A percentile compares a stretch with the other conserved stretches of the same genome.
These are phyloP conservation scores for Oceanodroma tethys DNA, from an alignment of 2,113 vertebrate species.

Conservation along the genomic window DNA sequence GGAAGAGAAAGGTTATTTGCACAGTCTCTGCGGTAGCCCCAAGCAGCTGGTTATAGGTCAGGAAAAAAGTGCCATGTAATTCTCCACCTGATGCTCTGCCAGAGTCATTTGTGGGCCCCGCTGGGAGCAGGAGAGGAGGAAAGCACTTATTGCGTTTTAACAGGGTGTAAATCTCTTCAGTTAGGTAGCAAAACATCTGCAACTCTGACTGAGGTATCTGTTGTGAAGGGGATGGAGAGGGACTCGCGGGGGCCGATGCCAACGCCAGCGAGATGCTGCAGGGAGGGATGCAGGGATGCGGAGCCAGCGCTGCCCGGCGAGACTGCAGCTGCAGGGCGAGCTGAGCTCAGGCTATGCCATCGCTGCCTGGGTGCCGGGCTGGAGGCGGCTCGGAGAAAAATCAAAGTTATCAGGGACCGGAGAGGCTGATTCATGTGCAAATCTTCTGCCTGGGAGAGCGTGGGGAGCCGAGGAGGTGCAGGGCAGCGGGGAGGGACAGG, in stretches of 20 bases:
- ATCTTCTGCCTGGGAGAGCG: not conserved
- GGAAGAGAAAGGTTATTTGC: not conserved
- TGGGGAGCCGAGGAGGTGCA: not conserved
- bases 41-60: not conserved
- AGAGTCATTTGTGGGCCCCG: not conserved
- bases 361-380: not conserved
- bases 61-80: not conserved
- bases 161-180: constrained; percentile 8
- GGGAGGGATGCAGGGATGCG: not conserved
- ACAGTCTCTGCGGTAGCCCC: not conserved
- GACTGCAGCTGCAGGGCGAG: not conserved
- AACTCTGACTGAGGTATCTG: not conserved
- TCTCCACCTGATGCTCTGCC: constrained; percentile 35
- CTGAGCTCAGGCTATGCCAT: not conserved
- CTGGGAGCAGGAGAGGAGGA: not conserved
- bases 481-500: not conserved
- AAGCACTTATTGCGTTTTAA: not conserved
- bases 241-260: not conserved
- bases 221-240: not conserved
- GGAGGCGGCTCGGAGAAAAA: not conserved
- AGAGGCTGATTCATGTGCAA: not conserved
- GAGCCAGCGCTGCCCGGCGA: not conserved
- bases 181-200: not conserved
- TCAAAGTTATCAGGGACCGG: not conserved
- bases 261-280: not conserved